phyloP scores from a whole-genome alignment of 2,888 invertebrate species.

The Diaprepes abbreviatus region DNA sequence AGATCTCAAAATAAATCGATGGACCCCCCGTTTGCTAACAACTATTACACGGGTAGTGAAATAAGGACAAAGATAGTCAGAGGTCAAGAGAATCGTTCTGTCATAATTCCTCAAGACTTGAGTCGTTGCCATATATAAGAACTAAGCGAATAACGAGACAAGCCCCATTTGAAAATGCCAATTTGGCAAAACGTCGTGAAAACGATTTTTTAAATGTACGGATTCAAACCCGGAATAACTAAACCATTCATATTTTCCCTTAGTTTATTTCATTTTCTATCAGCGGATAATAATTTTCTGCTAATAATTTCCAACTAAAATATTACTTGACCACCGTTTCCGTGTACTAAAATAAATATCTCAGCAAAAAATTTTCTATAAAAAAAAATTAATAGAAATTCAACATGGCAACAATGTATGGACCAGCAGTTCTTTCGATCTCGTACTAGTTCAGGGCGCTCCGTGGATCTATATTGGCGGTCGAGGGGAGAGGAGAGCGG shows the following conservation, averaged over 20 bases:
- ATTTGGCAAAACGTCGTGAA: too few species aligned
- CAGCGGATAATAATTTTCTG: too few species aligned
- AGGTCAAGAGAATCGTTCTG: constrained; percentile 60
- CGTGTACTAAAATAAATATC: too few species aligned
- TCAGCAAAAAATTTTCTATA: too few species aligned
- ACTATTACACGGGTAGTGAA: constrained; percentile 35
- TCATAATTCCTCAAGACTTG: constrained; percentile 46
- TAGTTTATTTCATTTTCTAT: too few species aligned
- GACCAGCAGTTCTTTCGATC: constrained; percentile 43
- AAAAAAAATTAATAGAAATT: constrained; percentile 1
- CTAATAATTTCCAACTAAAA: too few species aligned
- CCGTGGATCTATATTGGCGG: constrained; percentile 66
- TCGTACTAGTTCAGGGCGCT: constrained; percentile 62
- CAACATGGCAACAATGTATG: constrained; percentile 41
- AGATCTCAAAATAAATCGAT: constrained; percentile 25
- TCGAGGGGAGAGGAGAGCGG: constrained; percentile 54
- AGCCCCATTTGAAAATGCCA: too few species aligned
- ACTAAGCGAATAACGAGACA: too few species aligned
- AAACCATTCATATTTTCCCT: too few species aligned
- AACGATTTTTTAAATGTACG: too few species aligned
- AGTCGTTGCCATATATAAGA: constrained; percentile 32
- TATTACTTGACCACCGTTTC: too few species aligned
- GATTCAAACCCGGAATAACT: too few species aligned
- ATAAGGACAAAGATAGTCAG: constrained; percentile 51
- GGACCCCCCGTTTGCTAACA: constrained; percentile 39